These are phyloP conservation scores for Hemistola chrysoprasaria DNA, from an alignment of 2,888 invertebrate species.

Conservation along the genomic window DNA sequence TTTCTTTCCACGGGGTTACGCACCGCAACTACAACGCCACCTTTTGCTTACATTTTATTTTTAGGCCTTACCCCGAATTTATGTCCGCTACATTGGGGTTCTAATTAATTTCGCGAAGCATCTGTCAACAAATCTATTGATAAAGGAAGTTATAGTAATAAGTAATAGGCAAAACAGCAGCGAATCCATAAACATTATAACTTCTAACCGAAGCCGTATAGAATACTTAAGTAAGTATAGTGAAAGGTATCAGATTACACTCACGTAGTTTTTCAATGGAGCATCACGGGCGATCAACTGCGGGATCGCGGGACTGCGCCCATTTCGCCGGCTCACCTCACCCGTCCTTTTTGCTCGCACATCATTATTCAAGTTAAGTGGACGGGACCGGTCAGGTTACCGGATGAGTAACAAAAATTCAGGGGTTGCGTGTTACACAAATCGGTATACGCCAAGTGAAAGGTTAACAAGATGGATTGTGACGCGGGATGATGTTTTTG, in stretches of 20 bases:
- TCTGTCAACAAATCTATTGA: too few species aligned
- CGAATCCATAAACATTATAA: too few species aligned
- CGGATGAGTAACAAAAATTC: constrained; percentile 68
- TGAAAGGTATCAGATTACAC: neutral
- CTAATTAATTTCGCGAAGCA: constrained; percentile 9
- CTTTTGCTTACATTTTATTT: constrained; percentile 63
- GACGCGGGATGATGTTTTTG: constrained; percentile 17
- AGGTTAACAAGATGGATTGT: constrained; percentile 32
- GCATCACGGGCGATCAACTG: constrained; percentile 26
- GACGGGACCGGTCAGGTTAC: constrained; percentile 66
- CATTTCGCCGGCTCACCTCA: constrained; percentile 60
- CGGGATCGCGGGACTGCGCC: constrained; percentile 39
- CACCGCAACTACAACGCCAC: constrained; percentile 66
- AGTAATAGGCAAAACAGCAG: too few species aligned
- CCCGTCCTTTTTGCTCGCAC: constrained; percentile 62
- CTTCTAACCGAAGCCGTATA: too few species aligned
- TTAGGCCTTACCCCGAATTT: constrained; percentile 49
- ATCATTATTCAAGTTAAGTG: constrained; percentile 79
- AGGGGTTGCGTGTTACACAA: constrained; percentile 44
- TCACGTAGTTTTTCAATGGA: constrained; percentile 37
- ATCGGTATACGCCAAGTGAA: constrained; percentile 41
- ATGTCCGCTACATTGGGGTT: constrained; percentile 33
- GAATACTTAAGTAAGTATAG: too few species aligned
- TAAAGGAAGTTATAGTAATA: too few species aligned
- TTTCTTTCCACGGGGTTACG: constrained; percentile 75